Base-by-base conservation (phyloP, 2,888 invertebrate genomes). In the Azorinus chamasolen region DNA sequence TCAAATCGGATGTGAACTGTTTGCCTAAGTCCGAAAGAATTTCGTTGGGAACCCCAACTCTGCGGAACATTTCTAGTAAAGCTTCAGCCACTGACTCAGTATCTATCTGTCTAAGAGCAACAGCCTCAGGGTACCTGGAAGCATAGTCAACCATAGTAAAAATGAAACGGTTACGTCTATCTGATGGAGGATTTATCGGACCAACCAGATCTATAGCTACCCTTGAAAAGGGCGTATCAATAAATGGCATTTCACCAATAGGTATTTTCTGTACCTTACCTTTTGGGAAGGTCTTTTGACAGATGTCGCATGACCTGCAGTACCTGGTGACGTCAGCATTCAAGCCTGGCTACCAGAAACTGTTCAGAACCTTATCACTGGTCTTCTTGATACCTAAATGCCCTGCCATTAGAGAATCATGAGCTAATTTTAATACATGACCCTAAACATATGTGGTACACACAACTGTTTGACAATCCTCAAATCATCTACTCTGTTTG, bases 201-300 rank as follows among this genome's bases (percentile, higher is more conserved):
- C 81, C 83, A 10, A 81, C 48, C 6, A 85, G 32, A 70, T 85
- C 83, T 12, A 85, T 61, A 18, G 69, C 68, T 12, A 76, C 77
- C 12, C 78, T 12, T 32, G 46, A 39, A 41, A 78, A 80, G 4
- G 45, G 27, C 14, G 46, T 59, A 24, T 59, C 59, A n/a, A 59
- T 59, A 12, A 59, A 4, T 5, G 59, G 59, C 22, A 46, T 45
- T n/a, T 59, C 25, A 16, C 58, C 58, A 4, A 58, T 20, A 3
- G 59, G 59, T n/a, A n/a, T n/a, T n/a, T n/a, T n/a, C n/a, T n/a
- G n/a, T n/a, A n/a, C n/a, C n/a, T n/a, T n/a, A n/a, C n/a, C n/a
- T n/a, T n/a, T n/a, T n/a, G n/a, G n/a, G n/a, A n/a, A n/a, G n/a
- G n/a, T n/a, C n/a, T n/a, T n/a, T n/a, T n/a, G n/a, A n/a, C n/a